A percentile compares a stretch with the other conserved stretches of the same genome.
These are phyloP conservation scores for Lithodes maja DNA, from an alignment of 2,888 invertebrate genomes.

Conservation along the genomic window DNA sequence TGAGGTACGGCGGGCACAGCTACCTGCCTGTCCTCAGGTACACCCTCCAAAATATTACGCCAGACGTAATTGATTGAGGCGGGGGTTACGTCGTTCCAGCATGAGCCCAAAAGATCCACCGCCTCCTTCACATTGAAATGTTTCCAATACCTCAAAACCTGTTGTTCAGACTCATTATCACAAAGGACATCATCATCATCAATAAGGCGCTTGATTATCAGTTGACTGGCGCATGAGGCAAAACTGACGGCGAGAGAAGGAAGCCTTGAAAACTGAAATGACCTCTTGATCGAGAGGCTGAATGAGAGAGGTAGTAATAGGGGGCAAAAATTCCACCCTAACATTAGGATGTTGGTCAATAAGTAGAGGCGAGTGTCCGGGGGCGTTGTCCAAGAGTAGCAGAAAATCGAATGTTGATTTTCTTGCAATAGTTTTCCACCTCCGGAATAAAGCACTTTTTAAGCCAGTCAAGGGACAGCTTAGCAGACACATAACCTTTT, in stretches of 20 bases:
- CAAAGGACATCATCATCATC: not conserved
- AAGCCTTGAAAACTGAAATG: not conserved
- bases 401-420: not conserved
- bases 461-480: constrained; percentile 6
- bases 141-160: not conserved
- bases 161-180: constrained; percentile 14
- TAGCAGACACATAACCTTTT: too few relatives aligned
- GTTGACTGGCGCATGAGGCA: not conserved
- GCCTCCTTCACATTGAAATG: not conserved
- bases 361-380: too few relatives aligned
- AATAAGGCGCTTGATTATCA: not conserved
- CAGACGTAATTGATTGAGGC: constrained; percentile 4
- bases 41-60: too few relatives aligned
- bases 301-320: too few relatives aligned
- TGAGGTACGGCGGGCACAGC: not conserved
- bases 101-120: not conserved
- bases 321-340: too few relatives aligned
- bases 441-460: not conserved
- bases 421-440: not conserved
- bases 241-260: constrained; percentile 17
- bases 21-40: not conserved
- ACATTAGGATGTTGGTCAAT: too few relatives aligned
- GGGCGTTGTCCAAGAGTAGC: too few relatives aligned
- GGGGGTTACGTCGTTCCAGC: constrained; percentile 14
- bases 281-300: too few relatives aligned